phyloP scores from a whole-genome alignment of 2,888 invertebrate genomes.

The Stenichneumon culpator region DNA sequence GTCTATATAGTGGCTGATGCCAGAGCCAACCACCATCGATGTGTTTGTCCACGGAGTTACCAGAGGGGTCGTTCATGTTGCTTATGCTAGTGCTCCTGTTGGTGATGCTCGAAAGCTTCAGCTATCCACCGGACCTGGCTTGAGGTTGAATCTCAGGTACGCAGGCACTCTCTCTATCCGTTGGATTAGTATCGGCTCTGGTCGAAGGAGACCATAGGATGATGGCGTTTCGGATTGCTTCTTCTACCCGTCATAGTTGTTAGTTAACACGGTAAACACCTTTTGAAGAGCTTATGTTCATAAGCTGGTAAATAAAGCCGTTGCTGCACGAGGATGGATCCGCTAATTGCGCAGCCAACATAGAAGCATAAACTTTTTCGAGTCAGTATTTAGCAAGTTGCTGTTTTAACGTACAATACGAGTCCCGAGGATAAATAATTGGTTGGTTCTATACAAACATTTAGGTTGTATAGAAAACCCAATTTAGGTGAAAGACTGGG shows the following conservation, averaged over 20 bases:
- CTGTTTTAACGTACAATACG: too few species aligned
- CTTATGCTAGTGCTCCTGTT: conserved; percentile 17
- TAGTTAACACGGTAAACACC: conserved; percentile 41
- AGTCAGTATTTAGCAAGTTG: background rate
- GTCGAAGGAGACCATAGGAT: conserved; percentile 37
- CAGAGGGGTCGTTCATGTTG: conserved; percentile 32
- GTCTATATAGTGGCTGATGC: conserved; percentile 23
- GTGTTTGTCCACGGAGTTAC: conserved; percentile 51
- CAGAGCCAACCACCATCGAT: conserved; percentile 35
- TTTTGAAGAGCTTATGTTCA: conserved; percentile 7
- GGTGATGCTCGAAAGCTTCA: conserved; percentile 44
- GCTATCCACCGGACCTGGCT: conserved; percentile 26
- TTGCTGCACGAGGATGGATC: background rate
- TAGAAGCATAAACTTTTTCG: background rate
- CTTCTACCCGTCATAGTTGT: conserved; percentile 6
- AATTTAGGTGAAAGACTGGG: background rate
- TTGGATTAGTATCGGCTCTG: conserved; percentile 47
- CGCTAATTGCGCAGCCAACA: background rate
- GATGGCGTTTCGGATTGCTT: conserved; percentile 44
- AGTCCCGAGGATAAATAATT: background rate
- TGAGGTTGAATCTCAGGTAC: conserved; percentile 53
- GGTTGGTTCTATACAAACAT: too few species aligned
- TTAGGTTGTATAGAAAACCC: too few species aligned
- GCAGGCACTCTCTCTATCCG: conserved; percentile 51
- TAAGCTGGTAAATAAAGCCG: conserved; percentile 9